Base-by-base conservation (phyloP, 2,888 invertebrate genomes). In the Lepetodrilus schrolli region DNA sequence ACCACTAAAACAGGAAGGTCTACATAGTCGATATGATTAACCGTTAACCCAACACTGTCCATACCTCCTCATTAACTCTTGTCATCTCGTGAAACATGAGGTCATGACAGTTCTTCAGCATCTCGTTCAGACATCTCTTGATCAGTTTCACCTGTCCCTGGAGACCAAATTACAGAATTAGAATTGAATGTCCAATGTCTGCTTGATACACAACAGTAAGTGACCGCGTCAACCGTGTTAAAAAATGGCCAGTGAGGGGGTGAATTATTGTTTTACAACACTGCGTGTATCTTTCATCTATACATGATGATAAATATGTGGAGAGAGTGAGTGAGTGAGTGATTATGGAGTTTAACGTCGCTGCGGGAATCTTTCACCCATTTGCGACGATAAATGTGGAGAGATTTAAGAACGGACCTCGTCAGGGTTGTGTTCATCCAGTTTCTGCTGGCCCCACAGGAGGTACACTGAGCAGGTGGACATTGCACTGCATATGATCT, bases 391-490 rank as follows among this genome's bases (percentile, higher is more conserved):
- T 43, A 13, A 43, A 10, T 1, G 43, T n/a, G 66, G 58, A 38
- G 20, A 72, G 65, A 43, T 38, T 48, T 30, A 49, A 21, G 4
- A 13, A 51, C 77, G 66, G 48, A 87, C 88, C 83, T 87, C 84
- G 72, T 85, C 83, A 4, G 87, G 86, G 71, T 87, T 90, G 66
- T 93, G 93, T 85, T 94, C 94, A 91, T 96, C 95, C 70, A 97
- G 91, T 84, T 94, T 94, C 89, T 95, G 93, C 82, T 98, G 93
- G 78, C 96, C 95, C 97, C 98, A 99, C 86, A 96, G 92, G 78
- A 98, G 92, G 34, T 95, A 94, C 91, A 95, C 95, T 90, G 95
- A 96, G 85, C 96, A 96, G 37, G 96, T 94, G 80, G 95, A 95
- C 83, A 96, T 94, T 74, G 95, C 89, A 74, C 87, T 87, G 75